Conservation (phyloP, 2,113 vertebrate species). For the Strix aluco region DNA sequence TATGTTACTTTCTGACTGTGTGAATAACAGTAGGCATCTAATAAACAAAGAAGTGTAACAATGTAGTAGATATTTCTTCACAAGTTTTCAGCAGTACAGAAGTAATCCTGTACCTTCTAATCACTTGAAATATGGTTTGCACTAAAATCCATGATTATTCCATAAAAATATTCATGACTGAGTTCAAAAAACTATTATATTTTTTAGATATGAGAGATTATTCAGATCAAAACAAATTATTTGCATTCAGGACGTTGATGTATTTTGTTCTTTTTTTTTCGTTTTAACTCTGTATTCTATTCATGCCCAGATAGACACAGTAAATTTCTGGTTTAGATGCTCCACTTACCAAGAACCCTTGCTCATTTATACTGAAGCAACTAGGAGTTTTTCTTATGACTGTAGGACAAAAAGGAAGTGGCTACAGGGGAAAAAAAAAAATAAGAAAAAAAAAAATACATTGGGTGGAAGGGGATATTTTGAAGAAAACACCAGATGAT, state of each 20-base stretch:
- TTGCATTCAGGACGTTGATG: not conserved
- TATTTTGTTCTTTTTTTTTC: not conserved
- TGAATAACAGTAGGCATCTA: not conserved
- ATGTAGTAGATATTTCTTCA: not conserved
- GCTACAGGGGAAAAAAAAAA: too few relatives aligned
- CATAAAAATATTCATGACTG: not conserved
- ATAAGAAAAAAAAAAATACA: not conserved
- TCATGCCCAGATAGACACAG: not conserved
- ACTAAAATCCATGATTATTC: not conserved
- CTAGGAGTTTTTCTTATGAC: not conserved
- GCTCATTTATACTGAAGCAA: not conserved
- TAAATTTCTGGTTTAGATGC: not conserved
- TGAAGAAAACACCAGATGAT: not conserved
- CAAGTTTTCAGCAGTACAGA: not conserved
- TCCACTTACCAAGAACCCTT: not conserved
- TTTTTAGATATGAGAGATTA: not conserved
- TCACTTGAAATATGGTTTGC: not conserved
- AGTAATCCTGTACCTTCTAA: not conserved
- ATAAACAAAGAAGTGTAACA: not conserved
- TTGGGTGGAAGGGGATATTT: not conserved
- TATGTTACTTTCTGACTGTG: not conserved
- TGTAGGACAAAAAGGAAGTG: not conserved
- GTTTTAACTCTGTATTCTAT: not conserved
- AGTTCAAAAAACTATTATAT: not conserved
- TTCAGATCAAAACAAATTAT: not conserved